phyloP scores from a whole-genome alignment of 2,797 vertebrate species.

The Glossophaga mutica region DNA sequence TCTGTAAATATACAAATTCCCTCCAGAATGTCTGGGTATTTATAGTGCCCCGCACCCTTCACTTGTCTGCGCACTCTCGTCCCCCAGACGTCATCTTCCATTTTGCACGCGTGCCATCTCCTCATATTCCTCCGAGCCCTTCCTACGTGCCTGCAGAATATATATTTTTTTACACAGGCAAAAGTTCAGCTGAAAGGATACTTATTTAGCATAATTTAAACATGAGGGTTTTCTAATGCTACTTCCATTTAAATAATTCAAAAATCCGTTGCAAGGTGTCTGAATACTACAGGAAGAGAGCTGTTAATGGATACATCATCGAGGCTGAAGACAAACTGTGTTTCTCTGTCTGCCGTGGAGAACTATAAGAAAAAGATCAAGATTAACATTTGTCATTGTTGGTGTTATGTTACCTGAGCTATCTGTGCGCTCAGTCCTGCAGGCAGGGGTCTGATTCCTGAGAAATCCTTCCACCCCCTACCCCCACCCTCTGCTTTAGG shows the following conservation, averaged over 20 bases:
- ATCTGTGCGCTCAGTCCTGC: neutral
- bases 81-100: neutral
- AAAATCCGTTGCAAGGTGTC: neutral
- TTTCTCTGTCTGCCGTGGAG: neutral
- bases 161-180: neutral
- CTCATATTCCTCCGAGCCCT: neutral
- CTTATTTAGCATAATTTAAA: conserved; percentile 44
- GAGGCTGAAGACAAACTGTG: conserved; percentile 1
- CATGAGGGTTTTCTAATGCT: neutral
- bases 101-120: neutral
- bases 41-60: neutral
- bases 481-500: neutral
- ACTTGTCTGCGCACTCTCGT: neutral
- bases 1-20: neutral
- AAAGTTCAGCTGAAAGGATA: neutral
- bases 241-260: conserved; percentile 20
- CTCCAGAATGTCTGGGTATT: neutral
- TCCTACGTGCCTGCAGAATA: neutral
- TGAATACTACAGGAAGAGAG: neutral
- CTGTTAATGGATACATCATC: neutral
- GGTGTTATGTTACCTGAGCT: neutral
- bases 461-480: conserved; percentile 49
- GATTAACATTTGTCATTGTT: neutral
- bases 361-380: neutral
- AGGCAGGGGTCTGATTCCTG: neutral